These are phyloP conservation scores for Pelochelys cantorii DNA, from an alignment of 2,797 vertebrate species.

Conservation along the genomic window DNA sequence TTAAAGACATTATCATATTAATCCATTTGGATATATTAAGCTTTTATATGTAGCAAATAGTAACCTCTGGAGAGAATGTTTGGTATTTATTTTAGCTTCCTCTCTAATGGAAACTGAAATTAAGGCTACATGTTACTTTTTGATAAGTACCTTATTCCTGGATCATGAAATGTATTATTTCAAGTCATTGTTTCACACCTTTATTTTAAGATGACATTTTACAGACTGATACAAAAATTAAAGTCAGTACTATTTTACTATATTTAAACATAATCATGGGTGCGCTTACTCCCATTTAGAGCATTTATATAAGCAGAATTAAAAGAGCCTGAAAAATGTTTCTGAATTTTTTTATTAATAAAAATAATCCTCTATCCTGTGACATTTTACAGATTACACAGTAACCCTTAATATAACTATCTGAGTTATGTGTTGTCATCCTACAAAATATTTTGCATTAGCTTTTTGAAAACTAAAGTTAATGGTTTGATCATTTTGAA, in stretches of 20 bases:
- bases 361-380: slow-evolving; percentile 20
- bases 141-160: not conserved
- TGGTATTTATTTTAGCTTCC: not conserved
- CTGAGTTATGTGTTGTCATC: not conserved
- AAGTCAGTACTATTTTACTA: slow-evolving; percentile 7
- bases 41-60: not conserved
- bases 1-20: not conserved
- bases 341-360: slow-evolving; percentile 31
- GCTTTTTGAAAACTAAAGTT: slow-evolving; percentile 7
- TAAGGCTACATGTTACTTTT: not conserved
- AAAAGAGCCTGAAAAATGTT: not conserved
- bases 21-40: not conserved
- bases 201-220: not conserved
- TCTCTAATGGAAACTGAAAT: not conserved
- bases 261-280: not conserved
- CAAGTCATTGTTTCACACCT: not conserved
- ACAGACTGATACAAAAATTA: slow-evolving; percentile 4
- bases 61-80: not conserved
- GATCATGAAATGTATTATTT: not conserved
- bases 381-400: slow-evolving; percentile 21
- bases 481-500: not conserved
- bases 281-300: not conserved
- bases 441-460: slow-evolving; percentile 52
- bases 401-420: not conserved
- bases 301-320: slow-evolving; percentile 27